These are phyloP conservation scores for Steatornis caripensis DNA, from an alignment of 2,113 vertebrate species.

Conservation along the genomic window DNA sequence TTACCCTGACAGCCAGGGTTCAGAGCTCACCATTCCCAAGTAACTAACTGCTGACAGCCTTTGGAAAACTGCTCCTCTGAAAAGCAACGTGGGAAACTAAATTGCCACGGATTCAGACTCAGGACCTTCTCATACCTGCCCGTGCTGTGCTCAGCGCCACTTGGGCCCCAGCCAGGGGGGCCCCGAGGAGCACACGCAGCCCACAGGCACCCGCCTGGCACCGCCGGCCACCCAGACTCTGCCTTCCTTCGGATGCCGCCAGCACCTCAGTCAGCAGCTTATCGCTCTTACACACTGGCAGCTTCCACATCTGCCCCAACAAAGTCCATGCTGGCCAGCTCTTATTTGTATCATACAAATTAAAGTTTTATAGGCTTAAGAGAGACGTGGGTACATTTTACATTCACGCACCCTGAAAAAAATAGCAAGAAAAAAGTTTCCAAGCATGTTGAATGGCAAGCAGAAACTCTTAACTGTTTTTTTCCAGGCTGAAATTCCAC, in stretches of 20 bases:
- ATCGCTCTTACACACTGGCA: not conserved
- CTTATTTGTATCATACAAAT: not conserved
- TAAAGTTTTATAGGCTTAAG: not conserved
- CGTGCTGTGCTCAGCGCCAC: not conserved
- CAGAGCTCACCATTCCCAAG: not conserved
- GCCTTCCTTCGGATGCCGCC: not conserved
- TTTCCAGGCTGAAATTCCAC: not conserved
- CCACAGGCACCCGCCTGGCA: accelerated
- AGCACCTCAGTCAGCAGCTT: not conserved
- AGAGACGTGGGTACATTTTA: not conserved
- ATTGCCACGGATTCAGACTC: not conserved
- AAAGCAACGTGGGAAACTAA: not conserved
- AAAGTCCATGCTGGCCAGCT: not conserved
- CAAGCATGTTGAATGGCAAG: not conserved
- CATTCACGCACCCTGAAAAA: not conserved
- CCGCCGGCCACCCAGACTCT: not conserved
- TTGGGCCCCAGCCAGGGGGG: too few relatives aligned
- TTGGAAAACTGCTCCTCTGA: not conserved
- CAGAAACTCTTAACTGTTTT: not conserved
- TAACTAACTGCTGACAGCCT: not conserved
- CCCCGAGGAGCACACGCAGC: not conserved
- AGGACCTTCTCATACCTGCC: not conserved
- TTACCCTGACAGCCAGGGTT: not conserved
- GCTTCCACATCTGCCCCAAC: not conserved
- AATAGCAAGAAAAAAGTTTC: not conserved